phyloP scores from a whole-genome alignment of 2,797 vertebrate species.

The Malacoraja senta region DNA sequence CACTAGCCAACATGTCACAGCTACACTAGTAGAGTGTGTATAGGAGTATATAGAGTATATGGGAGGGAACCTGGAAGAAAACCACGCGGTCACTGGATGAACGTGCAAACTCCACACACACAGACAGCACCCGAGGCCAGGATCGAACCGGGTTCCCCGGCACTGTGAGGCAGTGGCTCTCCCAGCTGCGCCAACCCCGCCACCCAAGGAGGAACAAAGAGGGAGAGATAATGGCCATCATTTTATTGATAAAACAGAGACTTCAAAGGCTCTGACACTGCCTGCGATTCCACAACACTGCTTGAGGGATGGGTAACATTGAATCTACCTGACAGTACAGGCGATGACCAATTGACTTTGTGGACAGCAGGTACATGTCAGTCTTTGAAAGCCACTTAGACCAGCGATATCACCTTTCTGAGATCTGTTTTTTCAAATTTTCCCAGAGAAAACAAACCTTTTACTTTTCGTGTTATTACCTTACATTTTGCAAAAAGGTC shows the following conservation, averaged over 20 bases:
- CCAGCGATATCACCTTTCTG: constrained; percentile 2
- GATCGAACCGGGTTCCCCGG: too few species aligned
- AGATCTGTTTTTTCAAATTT: neutral
- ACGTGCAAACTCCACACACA: too few species aligned
- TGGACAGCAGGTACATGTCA: neutral
- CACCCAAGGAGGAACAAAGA: neutral
- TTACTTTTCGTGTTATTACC: constrained; percentile 27
- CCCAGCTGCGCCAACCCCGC: too few species aligned
- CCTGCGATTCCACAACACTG: neutral
- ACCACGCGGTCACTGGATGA: too few species aligned
- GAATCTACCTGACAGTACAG: neutral
- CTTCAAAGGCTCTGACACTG: neutral
- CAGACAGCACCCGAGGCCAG: too few species aligned
- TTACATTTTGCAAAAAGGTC: neutral
- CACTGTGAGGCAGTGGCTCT: too few species aligned
- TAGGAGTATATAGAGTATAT: too few species aligned
- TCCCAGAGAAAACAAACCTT: neutral
- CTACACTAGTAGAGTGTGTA: too few species aligned
- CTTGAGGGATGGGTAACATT: neutral
- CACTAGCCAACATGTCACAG: too few species aligned
- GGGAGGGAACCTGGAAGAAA: too few species aligned
- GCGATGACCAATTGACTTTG: neutral
- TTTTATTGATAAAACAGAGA: neutral
- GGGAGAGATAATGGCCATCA: neutral
- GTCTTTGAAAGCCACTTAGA: neutral